A percentile compares a stretch with the other conserved stretches of the same genome.
Conservation (phyloP, 2,888 invertebrate genomes). For the Incurvaria masculella region DNA sequence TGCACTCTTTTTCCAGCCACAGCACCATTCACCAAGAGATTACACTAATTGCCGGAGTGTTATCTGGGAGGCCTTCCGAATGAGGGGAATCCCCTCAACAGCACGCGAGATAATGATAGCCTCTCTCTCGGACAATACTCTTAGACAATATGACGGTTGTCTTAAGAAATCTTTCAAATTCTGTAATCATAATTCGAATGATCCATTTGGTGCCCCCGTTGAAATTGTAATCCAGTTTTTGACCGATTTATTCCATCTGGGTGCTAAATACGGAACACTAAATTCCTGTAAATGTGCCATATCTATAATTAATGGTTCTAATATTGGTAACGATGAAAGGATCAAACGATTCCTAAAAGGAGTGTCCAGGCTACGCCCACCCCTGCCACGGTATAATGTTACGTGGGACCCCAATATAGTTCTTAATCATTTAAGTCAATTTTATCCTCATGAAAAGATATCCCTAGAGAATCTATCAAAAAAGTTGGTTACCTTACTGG, state of each 20-base stretch:
- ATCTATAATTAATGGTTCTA: too few species aligned
- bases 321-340: neutral
- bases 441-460: constrained; percentile 3
- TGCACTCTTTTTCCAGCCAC: neutral
- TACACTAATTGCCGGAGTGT: constrained; percentile 9
- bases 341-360: constrained; percentile 7
- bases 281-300: too few species aligned
- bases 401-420: constrained; percentile 4
- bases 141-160: too few species aligned
- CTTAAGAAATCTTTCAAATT: too few species aligned
- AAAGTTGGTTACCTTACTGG: constrained; percentile 4
- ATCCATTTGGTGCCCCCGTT: too few species aligned
- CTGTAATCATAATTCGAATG: too few species aligned
- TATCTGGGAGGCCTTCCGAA: constrained; percentile 9
- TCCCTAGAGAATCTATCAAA: constrained; percentile 2
- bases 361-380: constrained; percentile 1
- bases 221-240: too few species aligned
- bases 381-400: neutral
- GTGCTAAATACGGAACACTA: too few species aligned
- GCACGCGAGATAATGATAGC: too few species aligned
- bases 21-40: constrained; percentile 9
- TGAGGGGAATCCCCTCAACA: too few species aligned
- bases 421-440: neutral
- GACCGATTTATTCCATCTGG: too few species aligned
- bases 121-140: too few species aligned